Percentiles rank a stretch among this genome's conserved stretches.
These are phyloP conservation scores for Anthoscopus minutus DNA, from an alignment of 2,113 vertebrate genomes.

Conservation along the genomic window DNA sequence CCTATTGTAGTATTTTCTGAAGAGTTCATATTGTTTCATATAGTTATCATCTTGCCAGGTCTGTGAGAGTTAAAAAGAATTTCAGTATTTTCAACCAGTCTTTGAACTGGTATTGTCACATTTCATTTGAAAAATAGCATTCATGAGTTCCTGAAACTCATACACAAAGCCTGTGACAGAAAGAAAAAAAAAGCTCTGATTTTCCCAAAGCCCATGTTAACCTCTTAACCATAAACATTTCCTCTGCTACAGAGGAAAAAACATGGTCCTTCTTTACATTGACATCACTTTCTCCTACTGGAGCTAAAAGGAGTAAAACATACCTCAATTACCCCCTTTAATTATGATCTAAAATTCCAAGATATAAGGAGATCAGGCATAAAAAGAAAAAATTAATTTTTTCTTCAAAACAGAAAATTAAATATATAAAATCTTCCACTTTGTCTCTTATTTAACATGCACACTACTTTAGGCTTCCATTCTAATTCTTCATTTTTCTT, in stretches of 20 bases:
- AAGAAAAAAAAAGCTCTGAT: background rate
- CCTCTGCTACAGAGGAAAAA: background rate
- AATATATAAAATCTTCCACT: background rate
- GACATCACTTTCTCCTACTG: background rate
- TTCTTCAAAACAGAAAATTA: background rate
- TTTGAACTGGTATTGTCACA: background rate
- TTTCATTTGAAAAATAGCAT: background rate
- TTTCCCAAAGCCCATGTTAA: background rate
- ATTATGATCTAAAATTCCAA: background rate
- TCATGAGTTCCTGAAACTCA: background rate
- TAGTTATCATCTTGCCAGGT: background rate
- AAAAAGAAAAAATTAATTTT: background rate
- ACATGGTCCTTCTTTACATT: accelerated
- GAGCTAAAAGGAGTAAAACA: background rate
- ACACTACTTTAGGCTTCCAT: background rate
- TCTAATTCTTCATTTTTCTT: background rate
- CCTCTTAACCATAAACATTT: background rate
- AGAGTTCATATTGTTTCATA: background rate
- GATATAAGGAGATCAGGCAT: background rate
- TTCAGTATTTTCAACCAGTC: background rate
- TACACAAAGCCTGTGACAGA: background rate
- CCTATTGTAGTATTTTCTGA: background rate
- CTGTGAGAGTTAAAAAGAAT: background rate
- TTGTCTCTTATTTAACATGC: background rate
- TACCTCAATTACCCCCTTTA: background rate